These are phyloP conservation scores for Trematomus loennbergii DNA, from an alignment of 2,113 vertebrate genomes.

Conservation along the genomic window DNA sequence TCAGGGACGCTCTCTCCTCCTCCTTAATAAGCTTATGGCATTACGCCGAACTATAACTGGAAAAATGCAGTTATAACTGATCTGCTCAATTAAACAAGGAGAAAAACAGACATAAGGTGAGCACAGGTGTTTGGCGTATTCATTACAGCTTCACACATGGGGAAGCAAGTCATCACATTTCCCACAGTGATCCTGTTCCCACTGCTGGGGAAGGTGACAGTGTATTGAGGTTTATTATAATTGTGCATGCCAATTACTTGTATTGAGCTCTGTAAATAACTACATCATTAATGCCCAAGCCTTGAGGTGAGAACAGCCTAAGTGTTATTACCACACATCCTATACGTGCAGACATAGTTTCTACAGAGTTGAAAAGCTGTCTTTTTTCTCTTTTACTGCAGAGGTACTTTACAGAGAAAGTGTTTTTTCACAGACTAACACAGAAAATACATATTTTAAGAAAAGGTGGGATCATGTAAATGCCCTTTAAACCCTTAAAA, in stretches of 20 bases:
- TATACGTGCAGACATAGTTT: background rate
- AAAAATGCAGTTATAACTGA: slow-evolving; percentile 48
- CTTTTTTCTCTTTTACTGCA: too few relatives aligned
- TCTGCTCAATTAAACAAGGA: slow-evolving; percentile 60
- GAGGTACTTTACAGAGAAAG: too few relatives aligned
- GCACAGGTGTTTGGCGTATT: slow-evolving; percentile 53
- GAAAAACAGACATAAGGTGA: slow-evolving; percentile 47
- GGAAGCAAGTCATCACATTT: slow-evolving; percentile 45
- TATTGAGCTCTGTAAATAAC: slow-evolving; percentile 54
- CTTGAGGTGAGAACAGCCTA: slow-evolving; percentile 5
- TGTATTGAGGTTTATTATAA: slow-evolving; percentile 42
- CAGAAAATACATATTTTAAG: background rate
- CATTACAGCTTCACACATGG: slow-evolving; percentile 55
- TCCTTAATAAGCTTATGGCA: slow-evolving; percentile 13
- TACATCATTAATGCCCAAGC: slow-evolving; percentile 31
- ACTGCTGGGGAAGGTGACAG: slow-evolving; percentile 30
- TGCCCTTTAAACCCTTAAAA: background rate
- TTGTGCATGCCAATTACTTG: slow-evolving; percentile 60
- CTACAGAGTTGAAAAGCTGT: background rate
- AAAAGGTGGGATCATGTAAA: background rate
- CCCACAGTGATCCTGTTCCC: slow-evolving; percentile 36
- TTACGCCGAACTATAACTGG: slow-evolving; percentile 14
- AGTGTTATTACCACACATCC: slow-evolving; percentile 11
- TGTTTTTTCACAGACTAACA: background rate
- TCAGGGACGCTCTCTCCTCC: background rate